Base-by-base conservation (phyloP, 1,140 invertebrate genomes). In the Argopecten irradians region DNA sequence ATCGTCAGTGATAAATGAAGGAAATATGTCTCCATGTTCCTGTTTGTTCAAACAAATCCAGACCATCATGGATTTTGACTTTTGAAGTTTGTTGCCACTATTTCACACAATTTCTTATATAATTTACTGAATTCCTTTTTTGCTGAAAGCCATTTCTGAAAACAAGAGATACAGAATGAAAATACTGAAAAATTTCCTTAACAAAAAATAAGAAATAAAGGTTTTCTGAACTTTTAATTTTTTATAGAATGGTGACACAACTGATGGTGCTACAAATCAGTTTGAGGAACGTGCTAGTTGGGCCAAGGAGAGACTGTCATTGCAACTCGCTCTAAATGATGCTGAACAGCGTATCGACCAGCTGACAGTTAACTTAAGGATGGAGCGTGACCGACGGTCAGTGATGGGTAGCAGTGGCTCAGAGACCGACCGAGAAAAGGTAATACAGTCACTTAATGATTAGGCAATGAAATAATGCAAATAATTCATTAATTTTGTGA, bases 241-340 rank as follows among this genome's bases (percentile, higher is more conserved):
- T 1, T 82, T 83, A 19, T 41, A 90, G 89, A 90, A 90, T 82
- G 87, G 85, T 9, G 83, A 87, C 28, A 82, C 5, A 9, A 36
- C 46, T 33, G 83, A 36, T 32, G 33, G 84, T 89, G 34, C 86
- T 86, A 82, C 90, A 86, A 82, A 71, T 36, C 89, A 90, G 22
- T 71, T 91, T 16, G 90, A 92, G 39, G 94, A 95, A 46, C 89
- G 94, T 71, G 93, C 93, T 14, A 87, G 92, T 8, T 95, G 95
- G 95, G 93, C 94, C 83, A 93, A 93, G 90, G 95, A 95, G 88
- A 91, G 94, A 86, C 91, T 94, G 14, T 91, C 92, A 0, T 90
- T 95, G 13, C 93, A 95, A 90, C 90, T 93, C 85, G 91, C 93
- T 9, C 92, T 95, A 0, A 92, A 94, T 87, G 90, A 93, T 13